These are phyloP conservation scores for Hymenochirus boettgeri DNA, from an alignment of 2,113 vertebrate species.

Conservation along the genomic window DNA sequence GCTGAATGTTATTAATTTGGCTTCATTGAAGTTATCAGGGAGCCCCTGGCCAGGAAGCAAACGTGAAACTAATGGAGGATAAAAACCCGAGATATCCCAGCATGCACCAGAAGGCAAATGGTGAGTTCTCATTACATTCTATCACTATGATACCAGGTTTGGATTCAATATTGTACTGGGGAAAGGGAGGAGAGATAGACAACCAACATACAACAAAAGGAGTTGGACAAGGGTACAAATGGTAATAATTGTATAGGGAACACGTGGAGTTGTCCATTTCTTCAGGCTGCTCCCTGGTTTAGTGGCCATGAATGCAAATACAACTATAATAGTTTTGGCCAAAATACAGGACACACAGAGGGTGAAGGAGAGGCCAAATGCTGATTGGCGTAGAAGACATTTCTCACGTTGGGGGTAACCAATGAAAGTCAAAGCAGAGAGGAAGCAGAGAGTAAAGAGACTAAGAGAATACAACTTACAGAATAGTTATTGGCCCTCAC, in stretches of 20 bases:
- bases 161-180: slow-evolving; percentile 4
- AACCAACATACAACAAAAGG: slow-evolving; percentile 28
- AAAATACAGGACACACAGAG: slow-evolving; percentile 16
- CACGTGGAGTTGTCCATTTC: slow-evolving; percentile 19
- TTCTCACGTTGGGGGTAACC: slow-evolving; percentile 6
- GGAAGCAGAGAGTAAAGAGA: slow-evolving; percentile 29
- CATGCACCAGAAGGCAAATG: slow-evolving; percentile 27
- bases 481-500: slow-evolving; percentile 34
- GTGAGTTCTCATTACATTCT: slow-evolving; percentile 38
- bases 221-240: slow-evolving; percentile 21
- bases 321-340: slow-evolving; percentile 22
- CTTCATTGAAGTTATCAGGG: no score
- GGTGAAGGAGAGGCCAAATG: slow-evolving; percentile 25
- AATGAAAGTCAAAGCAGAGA: slow-evolving; percentile 32
- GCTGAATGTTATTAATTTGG: no score
- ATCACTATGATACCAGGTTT: slow-evolving; percentile 25
- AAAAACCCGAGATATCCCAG: slow-evolving; percentile 33
- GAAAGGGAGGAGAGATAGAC: slow-evolving; percentile 29
- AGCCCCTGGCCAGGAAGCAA: slow-evolving; percentile 17
- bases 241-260: slow-evolving; percentile 29
- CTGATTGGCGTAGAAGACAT: slow-evolving; percentile 8
- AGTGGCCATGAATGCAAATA: slow-evolving; percentile 29
- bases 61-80: slow-evolving; percentile 41
- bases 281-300: slow-evolving; percentile 17
- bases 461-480: slow-evolving; percentile 31